Evolutionary conservation across 2,113 vertebrate species (phyloP), one percentile per base, ranked within the genome.

Genomic region (Strix uralensis): DNA sequence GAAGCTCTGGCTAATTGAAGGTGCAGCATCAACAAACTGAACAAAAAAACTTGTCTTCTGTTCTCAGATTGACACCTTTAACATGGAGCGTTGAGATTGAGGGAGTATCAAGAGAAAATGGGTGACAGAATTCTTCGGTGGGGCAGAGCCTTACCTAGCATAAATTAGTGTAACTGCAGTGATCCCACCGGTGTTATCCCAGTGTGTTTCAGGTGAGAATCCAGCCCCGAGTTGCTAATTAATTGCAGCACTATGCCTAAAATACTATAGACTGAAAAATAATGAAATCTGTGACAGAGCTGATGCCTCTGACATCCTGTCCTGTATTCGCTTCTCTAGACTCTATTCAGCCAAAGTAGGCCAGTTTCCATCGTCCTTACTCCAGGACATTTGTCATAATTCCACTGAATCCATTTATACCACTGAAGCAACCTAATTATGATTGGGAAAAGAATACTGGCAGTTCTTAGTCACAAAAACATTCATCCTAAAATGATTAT

Each of bases 391-490:
- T 94, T 95, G 91, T 97, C 90, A 90, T 97, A 90, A 94, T 93
- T 97, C 81, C 36, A 86, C 78, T 92, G 94, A 94, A 92, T 88
- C 78, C 93, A 93, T 96, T 96, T 95, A 90, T 96, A 96, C 94
- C 66, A 40, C 74, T 70, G 95, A 89, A 92, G 95, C 91, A 94
- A 95, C 84, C 91, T 97, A 96, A 97, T 95, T 97, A 95, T 86
- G 87, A 92, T 92, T 87, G 79, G 81, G 90, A 78, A 88, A 85
- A 97, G 78, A 94, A 94, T 92, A 92, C 91, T 95, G 95, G 59
- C 94, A 95, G 91, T 86, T 97, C 88, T 94, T 97, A 95, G 92
- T 90, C 93, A 96, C 81, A 93, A 95, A 95, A 96, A 79, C 92
- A 86, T 55, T 96, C 61, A 95, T 90, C 42, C 61, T 95, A 93